phyloP scores from a whole-genome alignment of 2,888 invertebrate species.

The Nemurella pictetii region DNA sequence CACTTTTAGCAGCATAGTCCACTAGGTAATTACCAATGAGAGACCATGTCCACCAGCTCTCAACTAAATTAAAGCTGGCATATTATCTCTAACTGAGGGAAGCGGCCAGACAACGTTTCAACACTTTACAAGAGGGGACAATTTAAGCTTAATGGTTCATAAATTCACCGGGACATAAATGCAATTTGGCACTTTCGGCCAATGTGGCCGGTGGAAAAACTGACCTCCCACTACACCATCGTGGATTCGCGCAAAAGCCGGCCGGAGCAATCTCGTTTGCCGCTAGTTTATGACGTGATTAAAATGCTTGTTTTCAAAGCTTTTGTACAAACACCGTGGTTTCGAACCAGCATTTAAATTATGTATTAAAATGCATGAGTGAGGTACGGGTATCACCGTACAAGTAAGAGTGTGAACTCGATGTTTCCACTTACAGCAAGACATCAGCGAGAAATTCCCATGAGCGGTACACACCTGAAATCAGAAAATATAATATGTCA shows the following conservation, averaged over 20 bases:
- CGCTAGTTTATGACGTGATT: neutral
- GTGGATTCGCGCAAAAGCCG: neutral
- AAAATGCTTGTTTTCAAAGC: neutral
- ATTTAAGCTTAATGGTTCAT: neutral
- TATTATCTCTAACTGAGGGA: neutral
- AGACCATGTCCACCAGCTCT: neutral
- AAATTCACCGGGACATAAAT: neutral
- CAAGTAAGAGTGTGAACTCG: too few species aligned
- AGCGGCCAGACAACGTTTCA: neutral
- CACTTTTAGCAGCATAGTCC: neutral
- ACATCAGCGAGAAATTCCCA: too few species aligned
- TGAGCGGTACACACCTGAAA: too few species aligned
- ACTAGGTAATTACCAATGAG: neutral
- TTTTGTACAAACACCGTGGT: neutral
- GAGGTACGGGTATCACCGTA: too few species aligned
- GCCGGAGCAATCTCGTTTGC: neutral
- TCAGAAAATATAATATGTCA: too few species aligned
- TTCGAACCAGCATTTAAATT: neutral
- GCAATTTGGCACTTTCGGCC: neutral
- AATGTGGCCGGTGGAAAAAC: neutral
- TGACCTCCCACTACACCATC: neutral
- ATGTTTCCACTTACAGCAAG: too few species aligned
- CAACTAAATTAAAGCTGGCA: neutral
- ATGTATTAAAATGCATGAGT: neutral
- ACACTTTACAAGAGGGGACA: neutral